Evolutionary conservation across 2,113 vertebrate genomes (phyloP).

Genomic region (Thunnus maccoyii): DNA sequence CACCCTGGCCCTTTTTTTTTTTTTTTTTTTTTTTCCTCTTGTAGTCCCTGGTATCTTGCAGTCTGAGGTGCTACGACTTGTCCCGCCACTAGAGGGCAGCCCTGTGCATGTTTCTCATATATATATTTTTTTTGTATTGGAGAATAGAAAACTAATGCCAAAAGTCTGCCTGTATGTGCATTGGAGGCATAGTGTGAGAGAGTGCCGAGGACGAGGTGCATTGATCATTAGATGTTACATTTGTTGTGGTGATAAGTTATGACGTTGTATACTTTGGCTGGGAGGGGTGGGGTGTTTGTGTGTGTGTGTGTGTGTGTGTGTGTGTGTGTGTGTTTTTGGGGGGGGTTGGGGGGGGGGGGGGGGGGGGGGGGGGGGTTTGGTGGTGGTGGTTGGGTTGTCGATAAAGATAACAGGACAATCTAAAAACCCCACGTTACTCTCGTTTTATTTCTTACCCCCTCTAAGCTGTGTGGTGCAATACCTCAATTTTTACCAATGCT

Average conservation of each 20-base stretch:
- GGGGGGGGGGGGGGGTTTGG: not conserved
- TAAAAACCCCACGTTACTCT: conserved; percentile 45
- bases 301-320: not conserved
- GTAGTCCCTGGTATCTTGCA: conserved; percentile 32
- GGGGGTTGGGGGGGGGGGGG: too few species aligned
- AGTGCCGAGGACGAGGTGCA: conserved; percentile 35
- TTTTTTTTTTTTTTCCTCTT: not conserved
- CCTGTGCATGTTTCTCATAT: conserved; percentile 69
- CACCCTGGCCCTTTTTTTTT: not conserved
- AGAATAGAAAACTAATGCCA: conserved; percentile 70
- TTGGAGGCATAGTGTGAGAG: conserved; percentile 17
- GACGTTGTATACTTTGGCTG: conserved; percentile 71
- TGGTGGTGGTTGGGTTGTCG: conserved; percentile 54
- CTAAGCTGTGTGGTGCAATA: conserved; percentile 81
- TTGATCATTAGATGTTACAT: conserved; percentile 74
- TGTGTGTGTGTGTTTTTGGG: too few species aligned
- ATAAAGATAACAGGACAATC: conserved; percentile 53
- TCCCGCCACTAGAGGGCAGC: conserved; percentile 59
- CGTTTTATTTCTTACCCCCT: conserved; percentile 55
- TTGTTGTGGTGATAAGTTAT: conserved; percentile 77
- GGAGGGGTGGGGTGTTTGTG: conserved; percentile 32
- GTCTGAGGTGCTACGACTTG: conserved; percentile 73
- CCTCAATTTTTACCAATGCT: conserved; percentile 79
- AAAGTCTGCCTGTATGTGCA: conserved; percentile 71
- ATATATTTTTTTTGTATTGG: conserved; percentile 38